Percentiles rank a stretch among this genome's conserved stretches.
Evolutionary conservation across 2,888 invertebrate species (phyloP).

Genomic region (Acanthosoma haemorrhoidale): DNA sequence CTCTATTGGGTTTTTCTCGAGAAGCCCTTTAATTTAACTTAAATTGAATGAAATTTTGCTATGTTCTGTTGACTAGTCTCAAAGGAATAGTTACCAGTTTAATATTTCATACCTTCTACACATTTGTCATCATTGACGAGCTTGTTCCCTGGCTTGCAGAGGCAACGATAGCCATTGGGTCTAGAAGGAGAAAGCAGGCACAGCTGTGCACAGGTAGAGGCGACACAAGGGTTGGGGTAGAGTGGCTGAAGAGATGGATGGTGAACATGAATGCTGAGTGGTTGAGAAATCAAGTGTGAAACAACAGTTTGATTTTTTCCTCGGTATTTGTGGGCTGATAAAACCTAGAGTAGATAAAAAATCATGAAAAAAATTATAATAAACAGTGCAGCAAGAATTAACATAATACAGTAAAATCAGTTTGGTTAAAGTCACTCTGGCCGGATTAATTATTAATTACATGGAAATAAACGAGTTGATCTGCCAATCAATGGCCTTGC

Average conservation of each 20-base stretch:
- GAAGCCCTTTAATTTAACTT: no score
- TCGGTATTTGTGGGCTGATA: constrained; percentile 86
- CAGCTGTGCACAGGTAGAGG: constrained; percentile 75
- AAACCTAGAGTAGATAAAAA: constrained; percentile 41
- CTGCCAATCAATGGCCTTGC: no score
- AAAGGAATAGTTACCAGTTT: no score
- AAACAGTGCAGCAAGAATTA: no score
- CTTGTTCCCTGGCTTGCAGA: constrained; percentile 84
- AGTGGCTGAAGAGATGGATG: constrained; percentile 90
- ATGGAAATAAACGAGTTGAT: no score
- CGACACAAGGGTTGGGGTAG: constrained; percentile 68
- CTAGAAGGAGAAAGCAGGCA: constrained; percentile 80
- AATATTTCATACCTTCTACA: constrained; percentile 50
- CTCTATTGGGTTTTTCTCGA: no score
- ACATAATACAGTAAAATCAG: no score
- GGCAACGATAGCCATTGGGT: constrained; percentile 70
- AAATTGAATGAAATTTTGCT: no score
- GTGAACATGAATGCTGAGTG: constrained; percentile 89
- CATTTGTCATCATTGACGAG: constrained; percentile 61
- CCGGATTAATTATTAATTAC: no score
- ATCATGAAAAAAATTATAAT: no score
- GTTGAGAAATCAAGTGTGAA: constrained; percentile 89
- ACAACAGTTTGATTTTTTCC: constrained; percentile 90
- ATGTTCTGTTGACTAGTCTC: no score
- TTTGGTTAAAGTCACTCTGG: no score